Evolutionary conservation across 2,113 vertebrate species (phyloP).

Genomic region (Alaudala cheleensis): DNA sequence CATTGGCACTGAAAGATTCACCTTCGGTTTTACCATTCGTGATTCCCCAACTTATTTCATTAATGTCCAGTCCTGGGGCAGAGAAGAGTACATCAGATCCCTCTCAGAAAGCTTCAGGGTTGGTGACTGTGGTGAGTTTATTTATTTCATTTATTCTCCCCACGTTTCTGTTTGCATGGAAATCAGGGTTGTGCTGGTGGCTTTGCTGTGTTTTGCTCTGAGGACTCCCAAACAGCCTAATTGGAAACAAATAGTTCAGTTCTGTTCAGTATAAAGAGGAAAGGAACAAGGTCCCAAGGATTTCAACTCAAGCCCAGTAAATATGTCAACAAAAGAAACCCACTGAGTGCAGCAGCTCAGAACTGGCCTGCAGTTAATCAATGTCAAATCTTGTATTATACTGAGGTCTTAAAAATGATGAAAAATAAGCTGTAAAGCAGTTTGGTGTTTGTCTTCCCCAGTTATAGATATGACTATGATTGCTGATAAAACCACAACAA

Average conservation of each 20-base stretch:
- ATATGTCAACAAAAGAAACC: constrained; percentile 27
- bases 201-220: constrained; percentile 22
- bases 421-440: not conserved
- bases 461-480: not conserved
- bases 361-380: not conserved
- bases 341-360: not conserved
- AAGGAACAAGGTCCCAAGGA: not conserved
- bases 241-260: constrained; percentile 30
- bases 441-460: not conserved
- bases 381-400: not conserved
- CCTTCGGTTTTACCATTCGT: constrained; percentile 88
- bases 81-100: constrained; percentile 78
- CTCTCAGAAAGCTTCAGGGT: constrained; percentile 84
- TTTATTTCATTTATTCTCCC: not conserved
- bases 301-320: constrained; percentile 8
- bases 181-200: not conserved
- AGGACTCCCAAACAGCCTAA: constrained; percentile 24
- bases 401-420: not conserved
- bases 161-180: not conserved
- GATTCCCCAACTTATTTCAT: constrained; percentile 87
- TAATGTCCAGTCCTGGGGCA: constrained; percentile 89
- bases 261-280: not conserved
- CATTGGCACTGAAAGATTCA: constrained; percentile 86
- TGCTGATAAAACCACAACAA: not conserved
- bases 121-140: constrained; percentile 87